Evolutionary conservation across 2,888 invertebrate species (phyloP).

Genomic region (Caradrina clavipalpis): DNA sequence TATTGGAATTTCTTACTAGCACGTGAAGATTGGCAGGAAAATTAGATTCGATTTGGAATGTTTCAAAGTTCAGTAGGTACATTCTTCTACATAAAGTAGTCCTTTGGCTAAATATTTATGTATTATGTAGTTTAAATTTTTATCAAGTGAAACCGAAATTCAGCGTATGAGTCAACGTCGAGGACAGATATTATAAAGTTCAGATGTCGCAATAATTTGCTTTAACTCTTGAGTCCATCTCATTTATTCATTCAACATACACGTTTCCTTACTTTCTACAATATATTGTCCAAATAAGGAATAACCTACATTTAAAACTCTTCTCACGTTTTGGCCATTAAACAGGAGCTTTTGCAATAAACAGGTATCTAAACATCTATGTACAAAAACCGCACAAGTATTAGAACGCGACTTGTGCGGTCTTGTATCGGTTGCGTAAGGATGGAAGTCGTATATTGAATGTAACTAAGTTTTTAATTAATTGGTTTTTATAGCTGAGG

Average conservation of each 20-base stretch:
- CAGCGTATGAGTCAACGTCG: too few species aligned
- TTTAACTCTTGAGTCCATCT: background rate
- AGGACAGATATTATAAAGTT: background rate
- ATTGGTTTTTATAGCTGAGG: slow-evolving; percentile 20
- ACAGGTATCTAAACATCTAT: background rate
- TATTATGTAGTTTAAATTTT: background rate
- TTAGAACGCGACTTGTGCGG: slow-evolving; percentile 40
- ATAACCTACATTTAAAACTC: slow-evolving; percentile 14
- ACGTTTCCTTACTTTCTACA: slow-evolving; percentile 21
- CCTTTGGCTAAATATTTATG: too few species aligned
- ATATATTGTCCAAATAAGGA: slow-evolving; percentile 8
- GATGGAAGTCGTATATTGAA: slow-evolving; percentile 17
- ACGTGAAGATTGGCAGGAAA: background rate
- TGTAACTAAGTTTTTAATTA: slow-evolving; percentile 43
- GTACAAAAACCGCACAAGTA: slow-evolving; percentile 13
- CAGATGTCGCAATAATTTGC: background rate
- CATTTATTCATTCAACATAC: slow-evolving; percentile 17
- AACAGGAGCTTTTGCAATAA: slow-evolving; percentile 24
- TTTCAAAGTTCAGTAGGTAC: too few species aligned
- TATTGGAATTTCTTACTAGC: background rate
- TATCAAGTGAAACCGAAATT: background rate
- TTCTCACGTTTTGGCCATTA: background rate
- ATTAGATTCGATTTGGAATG: background rate
- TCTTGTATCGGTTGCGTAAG: slow-evolving; percentile 40
- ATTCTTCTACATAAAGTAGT: too few species aligned